Percentiles rank a stretch among this genome's conserved stretches.
Conservation (phyloP, 2,888 invertebrate species). For the Dastarcus helophoroides region DNA sequence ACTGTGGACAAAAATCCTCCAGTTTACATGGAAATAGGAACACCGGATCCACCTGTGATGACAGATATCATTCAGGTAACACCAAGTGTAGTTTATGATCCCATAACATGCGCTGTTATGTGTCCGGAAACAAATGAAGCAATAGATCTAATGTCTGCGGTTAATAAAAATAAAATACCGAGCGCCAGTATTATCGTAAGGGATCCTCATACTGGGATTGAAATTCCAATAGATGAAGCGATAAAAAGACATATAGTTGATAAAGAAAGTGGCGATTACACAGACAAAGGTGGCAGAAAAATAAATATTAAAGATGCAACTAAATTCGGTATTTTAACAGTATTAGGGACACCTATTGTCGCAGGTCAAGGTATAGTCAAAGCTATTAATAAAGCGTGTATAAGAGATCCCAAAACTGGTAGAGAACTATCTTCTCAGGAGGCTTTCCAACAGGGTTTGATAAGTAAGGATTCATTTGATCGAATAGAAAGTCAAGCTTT, state of each 20-base stretch:
- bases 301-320: slow-evolving; percentile 63
- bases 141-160: slow-evolving; percentile 61
- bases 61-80: slow-evolving; percentile 62
- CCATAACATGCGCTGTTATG: slow-evolving; percentile 61
- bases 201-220: slow-evolving; percentile 56
- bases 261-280: slow-evolving; percentile 55
- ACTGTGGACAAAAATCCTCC: slow-evolving; percentile 37
- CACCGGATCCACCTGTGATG: slow-evolving; percentile 35
- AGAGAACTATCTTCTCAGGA: slow-evolving; percentile 69
- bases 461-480: slow-evolving; percentile 46
- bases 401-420: slow-evolving; percentile 69
- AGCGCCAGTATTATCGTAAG: slow-evolving; percentile 54
- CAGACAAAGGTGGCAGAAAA: slow-evolving; percentile 51
- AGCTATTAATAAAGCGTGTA: slow-evolving; percentile 46
- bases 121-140: slow-evolving; percentile 60
- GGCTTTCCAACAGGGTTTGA: slow-evolving; percentile 65
- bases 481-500: slow-evolving; percentile 40
- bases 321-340: slow-evolving; percentile 63
- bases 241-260: slow-evolving; percentile 64
- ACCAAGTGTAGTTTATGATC: slow-evolving; percentile 67
- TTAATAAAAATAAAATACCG: slow-evolving; percentile 63
- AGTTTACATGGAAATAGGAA: slow-evolving; percentile 39
- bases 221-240: slow-evolving; percentile 63
- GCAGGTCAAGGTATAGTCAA: slow-evolving; percentile 59
- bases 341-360: slow-evolving; percentile 63